Evolutionary conservation across 2,113 vertebrate genomes (phyloP), one percentile per base, ranked within the genome.

Genomic region (Holacanthus passer): DNA sequence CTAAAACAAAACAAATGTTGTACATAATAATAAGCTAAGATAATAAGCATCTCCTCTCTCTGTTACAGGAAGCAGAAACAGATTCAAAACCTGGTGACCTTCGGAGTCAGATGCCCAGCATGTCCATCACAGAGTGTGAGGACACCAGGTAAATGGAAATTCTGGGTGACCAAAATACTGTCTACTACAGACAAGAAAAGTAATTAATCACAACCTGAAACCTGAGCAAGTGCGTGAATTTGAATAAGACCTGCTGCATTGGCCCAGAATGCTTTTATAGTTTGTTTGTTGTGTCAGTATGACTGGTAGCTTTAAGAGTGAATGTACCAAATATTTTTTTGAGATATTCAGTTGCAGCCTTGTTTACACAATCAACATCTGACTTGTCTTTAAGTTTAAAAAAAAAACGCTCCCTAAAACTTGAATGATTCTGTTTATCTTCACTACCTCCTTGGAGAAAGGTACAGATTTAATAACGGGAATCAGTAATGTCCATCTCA

Each of bases 71-170:
- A 65, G 53, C 76, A 27, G 53, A 82, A 59, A 80, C 53, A 3
- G 65, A 90, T 50, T 81, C 80, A 4, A 86, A 67, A 32, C 79
- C 82, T 13, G 41, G 4, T 52, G 68, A 24, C 11, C 22, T 29
- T 62, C 83, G 78, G 47, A 81, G 14, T 39, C 39, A 84, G 50
- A 50, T 32, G 14, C 69, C 78, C 47, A 20, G 9, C 20, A 53
- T 56, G 31, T 43, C 76, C 58, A 17, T 72, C 66, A 84, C 72
- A 72, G 59, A 81, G 37, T 48, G 11, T 24, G 88, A 92, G 60
- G 79, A 91, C 52, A 22, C 60, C 72, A 94, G 94, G 95, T 93
- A 83, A 74, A 55, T 27, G 10, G 50, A 20, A 62, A 9, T 17
- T 56, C 27, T 47, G 22, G 12, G 16, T 56, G 27, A 20, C 20